Percentiles rank a stretch among this genome's conserved stretches.
phyloP scores from a whole-genome alignment of 2,888 invertebrate species.

The Tiliacea citrago region DNA sequence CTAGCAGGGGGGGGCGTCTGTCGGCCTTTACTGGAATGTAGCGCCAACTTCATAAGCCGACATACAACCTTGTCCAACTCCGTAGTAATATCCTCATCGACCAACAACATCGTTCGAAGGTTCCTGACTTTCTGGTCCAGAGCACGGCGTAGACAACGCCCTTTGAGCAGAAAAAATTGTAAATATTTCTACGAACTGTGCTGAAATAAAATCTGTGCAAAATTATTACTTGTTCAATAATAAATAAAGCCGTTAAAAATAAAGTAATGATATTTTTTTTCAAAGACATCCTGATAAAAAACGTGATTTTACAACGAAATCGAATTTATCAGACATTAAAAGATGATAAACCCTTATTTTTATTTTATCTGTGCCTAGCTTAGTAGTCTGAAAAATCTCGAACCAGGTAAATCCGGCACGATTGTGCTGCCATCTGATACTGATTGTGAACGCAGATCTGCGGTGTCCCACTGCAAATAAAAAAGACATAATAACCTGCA shows the following conservation, averaged over 20 bases:
- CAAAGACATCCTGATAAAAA: not conserved
- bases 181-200: not conserved
- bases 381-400: slow-evolving; percentile 13
- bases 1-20: slow-evolving; percentile 74
- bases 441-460: slow-evolving; percentile 54
- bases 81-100: slow-evolving; percentile 81
- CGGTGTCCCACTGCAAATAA: slow-evolving; percentile 63
- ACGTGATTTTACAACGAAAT: not conserved
- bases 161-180: slow-evolving; percentile 61
- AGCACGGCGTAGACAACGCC: slow-evolving; percentile 79
- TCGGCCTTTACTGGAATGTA: slow-evolving; percentile 72
- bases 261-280: no score
- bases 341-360: not conserved
- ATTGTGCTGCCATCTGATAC: slow-evolving; percentile 58
- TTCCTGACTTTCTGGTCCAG: slow-evolving; percentile 82
- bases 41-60: slow-evolving; percentile 82
- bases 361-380: not conserved
- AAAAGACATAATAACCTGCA: slow-evolving; percentile 10
- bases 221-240: not conserved
- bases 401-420: slow-evolving; percentile 58
- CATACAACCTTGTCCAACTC: slow-evolving; percentile 83
- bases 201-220: not conserved
- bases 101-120: slow-evolving; percentile 77
- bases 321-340: not conserved
- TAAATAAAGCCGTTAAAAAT: no score